These are phyloP conservation scores for Ametastegia equiseti DNA, from an alignment of 2,888 invertebrate genomes.

Conservation along the genomic window DNA sequence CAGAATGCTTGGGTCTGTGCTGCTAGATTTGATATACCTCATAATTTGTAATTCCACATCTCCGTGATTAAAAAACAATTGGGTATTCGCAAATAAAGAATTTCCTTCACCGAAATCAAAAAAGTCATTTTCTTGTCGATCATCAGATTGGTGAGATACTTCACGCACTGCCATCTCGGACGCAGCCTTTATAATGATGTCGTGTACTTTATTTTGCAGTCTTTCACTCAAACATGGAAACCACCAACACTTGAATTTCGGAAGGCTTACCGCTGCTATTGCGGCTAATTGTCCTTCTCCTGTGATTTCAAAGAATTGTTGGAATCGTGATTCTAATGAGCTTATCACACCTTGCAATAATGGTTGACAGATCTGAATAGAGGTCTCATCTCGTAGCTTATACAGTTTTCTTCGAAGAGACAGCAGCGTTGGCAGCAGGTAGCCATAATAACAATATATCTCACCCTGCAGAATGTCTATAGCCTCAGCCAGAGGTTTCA, in stretches of 20 bases:
- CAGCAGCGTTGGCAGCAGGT: slow-evolving; percentile 41
- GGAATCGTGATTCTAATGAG: slow-evolving; percentile 26
- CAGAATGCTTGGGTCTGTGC: neutral
- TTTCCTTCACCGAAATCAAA: neutral
- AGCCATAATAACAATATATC: slow-evolving; percentile 45
- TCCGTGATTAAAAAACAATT: slow-evolving; percentile 2
- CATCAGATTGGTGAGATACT: neutral
- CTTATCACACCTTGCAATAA: neutral
- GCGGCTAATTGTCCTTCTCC: slow-evolving; percentile 33
- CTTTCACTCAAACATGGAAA: neutral
- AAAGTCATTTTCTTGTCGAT: neutral
- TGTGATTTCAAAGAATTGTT: slow-evolving; percentile 15
- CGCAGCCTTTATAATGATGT: neutral
- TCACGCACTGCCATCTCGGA: neutral
- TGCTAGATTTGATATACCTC: slow-evolving; percentile 19
- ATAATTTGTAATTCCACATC: slow-evolving; percentile 40
- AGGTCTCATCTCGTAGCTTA: neutral
- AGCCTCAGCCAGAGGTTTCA: slow-evolving; percentile 42
- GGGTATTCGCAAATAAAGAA: neutral
- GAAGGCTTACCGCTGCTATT: slow-evolving; percentile 44
- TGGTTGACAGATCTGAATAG: neutral
- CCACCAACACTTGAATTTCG: slow-evolving; percentile 43
- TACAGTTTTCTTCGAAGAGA: slow-evolving; percentile 28
- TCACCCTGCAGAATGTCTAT: slow-evolving; percentile 49
- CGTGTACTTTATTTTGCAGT: neutral